Conservation (phyloP, 2,888 invertebrate genomes). For the Cecidostiba fungosa region DNA sequence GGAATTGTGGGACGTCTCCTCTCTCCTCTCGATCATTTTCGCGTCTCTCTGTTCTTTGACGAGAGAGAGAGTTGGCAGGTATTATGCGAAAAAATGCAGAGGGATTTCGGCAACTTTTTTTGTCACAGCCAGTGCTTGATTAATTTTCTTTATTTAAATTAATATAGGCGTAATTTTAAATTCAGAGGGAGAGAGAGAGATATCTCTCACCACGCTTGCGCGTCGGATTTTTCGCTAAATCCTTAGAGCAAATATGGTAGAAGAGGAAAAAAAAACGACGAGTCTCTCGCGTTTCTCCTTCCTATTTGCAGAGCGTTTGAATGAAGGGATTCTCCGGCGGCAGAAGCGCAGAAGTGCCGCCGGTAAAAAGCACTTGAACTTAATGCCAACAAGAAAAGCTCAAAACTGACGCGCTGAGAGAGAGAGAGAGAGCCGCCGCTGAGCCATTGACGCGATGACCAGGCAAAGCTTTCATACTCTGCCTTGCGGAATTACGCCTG, state of each 20-base stretch:
- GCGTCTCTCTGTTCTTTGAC: constrained; percentile 30
- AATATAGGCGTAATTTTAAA: background rate
- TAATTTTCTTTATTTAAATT: background rate
- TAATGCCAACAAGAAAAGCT: constrained; percentile 63
- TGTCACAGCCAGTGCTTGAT: background rate
- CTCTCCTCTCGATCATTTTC: constrained; percentile 40
- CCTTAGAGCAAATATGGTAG: constrained; percentile 53
- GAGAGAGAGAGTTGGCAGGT: background rate
- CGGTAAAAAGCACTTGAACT: constrained; percentile 62
- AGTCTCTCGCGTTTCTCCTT: background rate
- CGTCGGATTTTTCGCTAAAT: constrained; percentile 33
- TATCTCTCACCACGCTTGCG: background rate
- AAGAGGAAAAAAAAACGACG: constrained; percentile 28
- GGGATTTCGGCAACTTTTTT: background rate
- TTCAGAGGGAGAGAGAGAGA: background rate
- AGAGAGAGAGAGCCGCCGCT: background rate
- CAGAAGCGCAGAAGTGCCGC: constrained; percentile 46
- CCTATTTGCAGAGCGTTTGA: constrained; percentile 35
- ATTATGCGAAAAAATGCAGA: background rate
- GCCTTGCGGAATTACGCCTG: background rate
- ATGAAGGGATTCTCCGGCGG: constrained; percentile 31
- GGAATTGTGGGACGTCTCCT: constrained; percentile 45
- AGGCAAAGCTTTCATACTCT: background rate
- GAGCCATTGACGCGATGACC: constrained; percentile 22
- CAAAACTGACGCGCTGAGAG: constrained; percentile 53